These are phyloP conservation scores for Thalassoma bifasciatum DNA, from an alignment of 2,113 vertebrate genomes.

Conservation along the genomic window DNA sequence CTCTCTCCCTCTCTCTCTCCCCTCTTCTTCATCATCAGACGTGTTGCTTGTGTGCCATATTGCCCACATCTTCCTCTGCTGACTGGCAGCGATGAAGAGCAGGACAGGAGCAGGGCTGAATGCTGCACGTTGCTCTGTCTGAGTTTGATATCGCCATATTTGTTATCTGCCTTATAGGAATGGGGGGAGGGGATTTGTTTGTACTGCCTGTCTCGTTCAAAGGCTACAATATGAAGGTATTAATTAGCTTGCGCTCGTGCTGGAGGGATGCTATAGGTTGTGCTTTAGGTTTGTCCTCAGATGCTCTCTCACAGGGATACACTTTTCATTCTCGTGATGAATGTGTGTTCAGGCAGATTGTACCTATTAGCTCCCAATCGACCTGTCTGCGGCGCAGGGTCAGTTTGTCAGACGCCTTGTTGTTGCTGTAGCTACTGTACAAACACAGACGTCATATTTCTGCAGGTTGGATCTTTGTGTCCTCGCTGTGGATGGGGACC, in stretches of 20 bases:
- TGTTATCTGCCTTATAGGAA: constrained; percentile 49
- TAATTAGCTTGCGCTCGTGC: constrained; percentile 36
- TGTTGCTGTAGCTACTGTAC: constrained; percentile 32
- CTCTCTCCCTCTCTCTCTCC: background rate
- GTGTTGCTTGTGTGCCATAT: constrained; percentile 68
- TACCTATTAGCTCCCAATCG: constrained; percentile 40
- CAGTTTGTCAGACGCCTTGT: constrained; percentile 39
- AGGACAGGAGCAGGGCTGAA: constrained; percentile 58
- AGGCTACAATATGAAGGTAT: constrained; percentile 40
- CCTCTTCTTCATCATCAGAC: constrained; percentile 51
- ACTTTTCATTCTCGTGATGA: constrained; percentile 44
- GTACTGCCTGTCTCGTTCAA: constrained; percentile 49
- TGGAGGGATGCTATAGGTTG: constrained; percentile 37
- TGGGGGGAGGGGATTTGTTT: constrained; percentile 57
- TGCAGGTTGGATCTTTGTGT: constrained; percentile 31
- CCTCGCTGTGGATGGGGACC: constrained; percentile 23
- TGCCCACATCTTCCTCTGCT: constrained; percentile 65
- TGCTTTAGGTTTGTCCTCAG: constrained; percentile 59
- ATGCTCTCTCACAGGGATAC: constrained; percentile 51
- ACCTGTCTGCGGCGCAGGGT: constrained; percentile 37
- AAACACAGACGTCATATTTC: constrained; percentile 46
- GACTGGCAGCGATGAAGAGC: constrained; percentile 59
- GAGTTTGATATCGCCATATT: constrained; percentile 64
- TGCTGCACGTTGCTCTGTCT: constrained; percentile 49
- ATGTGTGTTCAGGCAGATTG: constrained; percentile 47